These are phyloP conservation scores for Ahaetulla prasina DNA, from an alignment of 2,113 vertebrate species.

Conservation along the genomic window DNA sequence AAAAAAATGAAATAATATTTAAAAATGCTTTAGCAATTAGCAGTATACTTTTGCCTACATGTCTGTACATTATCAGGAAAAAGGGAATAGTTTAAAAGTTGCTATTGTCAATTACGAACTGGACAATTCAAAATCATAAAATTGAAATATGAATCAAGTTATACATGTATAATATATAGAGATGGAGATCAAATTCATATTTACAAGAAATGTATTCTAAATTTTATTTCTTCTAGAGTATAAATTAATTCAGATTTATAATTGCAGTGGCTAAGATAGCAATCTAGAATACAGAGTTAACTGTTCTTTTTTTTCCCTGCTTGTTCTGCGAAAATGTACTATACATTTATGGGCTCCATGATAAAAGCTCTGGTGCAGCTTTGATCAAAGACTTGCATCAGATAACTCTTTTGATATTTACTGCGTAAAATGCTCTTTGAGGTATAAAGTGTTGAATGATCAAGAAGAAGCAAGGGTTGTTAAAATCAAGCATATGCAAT, in stretches of 20 bases:
- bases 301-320: not conserved
- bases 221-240: not conserved
- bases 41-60: not conserved
- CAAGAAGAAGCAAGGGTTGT: not conserved
- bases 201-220: not conserved
- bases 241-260: not conserved
- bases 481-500: not conserved
- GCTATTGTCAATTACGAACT: not conserved
- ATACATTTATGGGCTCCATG: not conserved
- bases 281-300: not conserved
- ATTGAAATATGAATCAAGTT: not conserved
- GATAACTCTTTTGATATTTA: not conserved
- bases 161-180: not conserved
- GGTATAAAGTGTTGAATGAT: not conserved
- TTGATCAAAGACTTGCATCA: not conserved
- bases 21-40: not conserved
- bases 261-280: not conserved
- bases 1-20: not conserved
- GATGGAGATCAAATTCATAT: not conserved
- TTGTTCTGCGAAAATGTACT: not conserved
- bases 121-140: constrained; percentile 4
- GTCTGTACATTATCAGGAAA: not conserved
- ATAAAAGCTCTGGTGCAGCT: not conserved
- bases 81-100: not conserved
- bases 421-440: not conserved